These are phyloP conservation scores for Thripadectes ignobilis DNA, from an alignment of 2,797 vertebrate species.

Conservation along the genomic window DNA sequence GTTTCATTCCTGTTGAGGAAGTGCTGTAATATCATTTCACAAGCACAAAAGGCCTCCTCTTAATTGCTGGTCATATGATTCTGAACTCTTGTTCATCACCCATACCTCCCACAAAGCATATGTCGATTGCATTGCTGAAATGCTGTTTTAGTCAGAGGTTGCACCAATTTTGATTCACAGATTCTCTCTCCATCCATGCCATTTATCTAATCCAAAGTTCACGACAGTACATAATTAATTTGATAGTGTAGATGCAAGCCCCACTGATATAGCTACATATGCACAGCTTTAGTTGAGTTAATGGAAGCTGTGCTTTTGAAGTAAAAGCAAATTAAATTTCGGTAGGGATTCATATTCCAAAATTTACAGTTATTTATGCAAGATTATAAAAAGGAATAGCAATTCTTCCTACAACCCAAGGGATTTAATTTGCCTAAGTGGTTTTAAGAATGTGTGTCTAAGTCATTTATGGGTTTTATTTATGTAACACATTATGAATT, in stretches of 20 bases:
- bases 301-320: neutral
- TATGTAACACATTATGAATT: neutral
- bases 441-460: neutral
- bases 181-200: neutral
- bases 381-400: neutral
- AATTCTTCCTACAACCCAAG: neutral
- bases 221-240: neutral
- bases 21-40: neutral
- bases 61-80: neutral
- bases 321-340: neutral
- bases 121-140: neutral
- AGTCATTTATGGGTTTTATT: neutral
- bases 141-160: neutral
- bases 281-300: neutral
- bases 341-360: neutral
- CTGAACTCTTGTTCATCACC: neutral
- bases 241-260: neutral
- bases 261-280: neutral
- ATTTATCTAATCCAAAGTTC: neutral
- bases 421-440: neutral
- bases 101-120: neutral
- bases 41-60: neutral
- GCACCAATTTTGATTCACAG: neutral
- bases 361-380: neutral
- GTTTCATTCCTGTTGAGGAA: conserved; percentile 21